Percentiles rank a stretch among this genome's conserved stretches.
phyloP scores from a whole-genome alignment of 2,888 invertebrate genomes.

The Pseudanteris insignis region DNA sequence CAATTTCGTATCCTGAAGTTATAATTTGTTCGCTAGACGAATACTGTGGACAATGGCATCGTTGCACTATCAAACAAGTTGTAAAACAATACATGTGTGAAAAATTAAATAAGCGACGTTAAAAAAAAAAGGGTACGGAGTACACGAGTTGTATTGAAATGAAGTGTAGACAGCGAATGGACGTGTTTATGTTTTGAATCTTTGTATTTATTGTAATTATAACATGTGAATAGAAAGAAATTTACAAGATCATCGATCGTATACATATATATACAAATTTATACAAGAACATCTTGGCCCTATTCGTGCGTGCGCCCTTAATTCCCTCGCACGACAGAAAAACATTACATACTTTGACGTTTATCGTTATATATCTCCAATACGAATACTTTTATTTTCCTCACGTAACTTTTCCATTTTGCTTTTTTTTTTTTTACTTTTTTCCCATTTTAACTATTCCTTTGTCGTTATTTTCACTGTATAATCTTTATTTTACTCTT shows the following conservation, averaged over 20 bases:
- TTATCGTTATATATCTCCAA: slow-evolving; percentile 42
- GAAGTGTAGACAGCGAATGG: slow-evolving; percentile 13
- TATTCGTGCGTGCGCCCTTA: slow-evolving; percentile 11
- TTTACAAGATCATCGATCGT: slow-evolving; percentile 22
- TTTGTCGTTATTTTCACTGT: slow-evolving; percentile 11
- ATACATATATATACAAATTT: slow-evolving; percentile 41
- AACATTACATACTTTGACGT: slow-evolving; percentile 36
- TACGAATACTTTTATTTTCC: slow-evolving; percentile 21
- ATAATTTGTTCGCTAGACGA: too few relatives aligned
- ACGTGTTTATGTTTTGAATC: slow-evolving; percentile 9
- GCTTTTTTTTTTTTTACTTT: slow-evolving; percentile 2
- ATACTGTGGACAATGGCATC: too few relatives aligned
- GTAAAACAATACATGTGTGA: too few relatives aligned
- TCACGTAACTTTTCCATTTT: neutral
- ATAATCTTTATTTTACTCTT: slow-evolving; percentile 21
- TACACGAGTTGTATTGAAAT: slow-evolving; percentile 4
- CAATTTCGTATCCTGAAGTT: too few relatives aligned
- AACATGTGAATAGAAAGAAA: slow-evolving; percentile 15
- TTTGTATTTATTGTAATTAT: slow-evolving; percentile 13
- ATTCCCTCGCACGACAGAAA: slow-evolving; percentile 13
- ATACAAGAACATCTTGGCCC: slow-evolving; percentile 36
- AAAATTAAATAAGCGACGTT: too few relatives aligned
- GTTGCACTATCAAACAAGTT: too few relatives aligned
- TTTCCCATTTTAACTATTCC: slow-evolving; percentile 1
- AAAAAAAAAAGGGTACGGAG: too few relatives aligned